phyloP scores from a whole-genome alignment of 2,113 vertebrate genomes.

The Corythornis vintsioides region DNA sequence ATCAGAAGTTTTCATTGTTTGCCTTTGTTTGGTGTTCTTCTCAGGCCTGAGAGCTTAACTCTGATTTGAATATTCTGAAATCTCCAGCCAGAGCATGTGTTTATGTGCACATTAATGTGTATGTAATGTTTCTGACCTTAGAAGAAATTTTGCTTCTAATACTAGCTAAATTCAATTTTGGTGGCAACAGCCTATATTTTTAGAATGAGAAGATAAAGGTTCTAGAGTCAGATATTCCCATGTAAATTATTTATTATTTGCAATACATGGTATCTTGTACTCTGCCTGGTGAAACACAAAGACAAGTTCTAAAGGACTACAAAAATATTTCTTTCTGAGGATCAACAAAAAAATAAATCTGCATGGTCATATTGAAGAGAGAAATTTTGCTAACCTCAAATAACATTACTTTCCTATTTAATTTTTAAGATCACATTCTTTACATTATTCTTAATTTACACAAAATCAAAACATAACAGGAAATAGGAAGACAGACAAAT shows the following conservation, averaged over 20 bases:
- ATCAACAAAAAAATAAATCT: conserved; percentile 23
- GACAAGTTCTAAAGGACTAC: not conserved
- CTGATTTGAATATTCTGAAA: not conserved
- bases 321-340: not conserved
- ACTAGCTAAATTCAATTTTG: not conserved
- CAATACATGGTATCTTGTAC: not conserved
- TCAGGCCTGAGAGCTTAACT: not conserved
- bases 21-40: not conserved
- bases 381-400: not conserved
- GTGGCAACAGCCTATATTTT: not conserved
- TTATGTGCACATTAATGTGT: not conserved
- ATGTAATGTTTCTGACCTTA: not conserved
- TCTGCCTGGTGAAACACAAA: not conserved
- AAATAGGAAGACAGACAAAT: not conserved
- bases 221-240: not conserved
- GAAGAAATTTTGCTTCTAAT: not conserved
- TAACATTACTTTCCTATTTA: not conserved
- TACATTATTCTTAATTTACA: conserved; percentile 34
- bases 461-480: conserved; percentile 11
- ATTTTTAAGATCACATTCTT: conserved; percentile 37
- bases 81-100: not conserved
- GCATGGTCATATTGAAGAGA: not conserved
- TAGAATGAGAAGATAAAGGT: not conserved
- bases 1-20: not conserved
- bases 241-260: not conserved